A percentile compares a stretch with the other conserved stretches of the same genome.
Conservation (phyloP, 2,888 invertebrate species). For the Melieria omissa region DNA sequence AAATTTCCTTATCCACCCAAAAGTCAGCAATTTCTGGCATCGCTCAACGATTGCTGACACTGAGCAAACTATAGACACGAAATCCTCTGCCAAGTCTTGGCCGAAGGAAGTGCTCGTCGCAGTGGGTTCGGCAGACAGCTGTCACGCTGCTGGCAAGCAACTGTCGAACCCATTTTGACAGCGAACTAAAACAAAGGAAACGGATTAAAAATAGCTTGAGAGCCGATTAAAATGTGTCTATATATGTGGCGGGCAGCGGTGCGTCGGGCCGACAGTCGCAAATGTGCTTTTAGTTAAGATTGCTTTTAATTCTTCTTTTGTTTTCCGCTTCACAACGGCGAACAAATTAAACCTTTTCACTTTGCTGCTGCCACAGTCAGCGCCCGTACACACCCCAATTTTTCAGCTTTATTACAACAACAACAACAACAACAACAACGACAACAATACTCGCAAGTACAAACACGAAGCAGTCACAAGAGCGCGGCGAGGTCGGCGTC, state of each 20-base stretch:
- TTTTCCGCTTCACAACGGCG: not conserved
- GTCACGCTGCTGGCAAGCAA: conserved; percentile 53
- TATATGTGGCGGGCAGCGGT: conserved; percentile 12
- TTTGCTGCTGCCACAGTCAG: conserved; percentile 44
- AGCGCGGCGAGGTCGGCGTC: not conserved
- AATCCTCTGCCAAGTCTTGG: too few species aligned
- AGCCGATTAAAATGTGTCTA: conserved; percentile 21
- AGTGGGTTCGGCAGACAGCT: conserved; percentile 49
- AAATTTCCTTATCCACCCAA: too few species aligned
- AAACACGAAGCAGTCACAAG: conserved; percentile 9
- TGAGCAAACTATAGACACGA: too few species aligned
- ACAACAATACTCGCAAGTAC: conserved; percentile 19
- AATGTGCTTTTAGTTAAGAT: conserved; percentile 12
- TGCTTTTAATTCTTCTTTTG: not conserved
- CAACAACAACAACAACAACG: conserved; percentile 1
- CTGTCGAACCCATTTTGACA: conserved; percentile 62
- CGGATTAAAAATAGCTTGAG: conserved; percentile 51
- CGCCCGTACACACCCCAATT: conserved; percentile 44
- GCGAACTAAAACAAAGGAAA: conserved; percentile 51
- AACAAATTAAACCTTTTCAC: conserved; percentile 62
- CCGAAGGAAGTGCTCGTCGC: too few species aligned
- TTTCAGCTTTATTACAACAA: conserved; percentile 30
- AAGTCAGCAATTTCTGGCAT: too few species aligned
- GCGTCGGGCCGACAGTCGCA: conserved; percentile 14
- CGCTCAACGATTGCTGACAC: too few species aligned